phyloP scores from a whole-genome alignment of 2,797 vertebrate species.

The Hoplostethus mediterraneus region DNA sequence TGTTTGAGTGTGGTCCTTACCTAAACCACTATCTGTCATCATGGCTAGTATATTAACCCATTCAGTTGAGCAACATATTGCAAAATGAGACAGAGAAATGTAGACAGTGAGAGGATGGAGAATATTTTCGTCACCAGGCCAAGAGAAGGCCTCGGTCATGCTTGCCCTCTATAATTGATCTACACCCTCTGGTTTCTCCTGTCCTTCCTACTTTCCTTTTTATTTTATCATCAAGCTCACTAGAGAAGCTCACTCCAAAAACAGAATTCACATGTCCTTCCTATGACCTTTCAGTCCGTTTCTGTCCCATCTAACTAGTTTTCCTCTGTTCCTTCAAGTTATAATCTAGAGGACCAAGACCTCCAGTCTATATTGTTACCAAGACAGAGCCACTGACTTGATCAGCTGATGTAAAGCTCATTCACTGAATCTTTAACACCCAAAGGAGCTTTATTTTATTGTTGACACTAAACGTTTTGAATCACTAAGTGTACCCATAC shows the following conservation, averaged over 20 bases:
- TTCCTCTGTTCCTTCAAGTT: neutral
- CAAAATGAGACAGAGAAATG: neutral
- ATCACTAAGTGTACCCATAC: neutral
- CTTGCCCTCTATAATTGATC: neutral
- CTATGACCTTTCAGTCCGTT: neutral
- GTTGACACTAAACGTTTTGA: conserved; percentile 3
- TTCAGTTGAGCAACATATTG: conserved; percentile 6
- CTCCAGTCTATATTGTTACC: neutral
- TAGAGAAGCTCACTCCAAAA: neutral
- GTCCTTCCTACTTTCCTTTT: neutral
- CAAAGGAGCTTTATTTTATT: conserved; percentile 38
- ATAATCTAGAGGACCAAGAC: too few relatives aligned
- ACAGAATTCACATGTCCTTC: neutral
- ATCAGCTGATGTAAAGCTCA: conserved; percentile 27
- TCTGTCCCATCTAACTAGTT: neutral
- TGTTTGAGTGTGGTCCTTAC: conserved; percentile 2
- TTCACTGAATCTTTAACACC: conserved; percentile 38
- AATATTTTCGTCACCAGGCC: neutral
- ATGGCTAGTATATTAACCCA: neutral
- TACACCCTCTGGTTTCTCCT: neutral
- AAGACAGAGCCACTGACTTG: conserved; percentile 20
- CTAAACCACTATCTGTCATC: neutral
- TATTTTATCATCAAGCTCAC: neutral
- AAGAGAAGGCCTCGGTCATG: neutral
- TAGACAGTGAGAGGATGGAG: neutral